Base-by-base conservation (phyloP, 2,888 invertebrate species). In the Chymomyza amoena region DNA sequence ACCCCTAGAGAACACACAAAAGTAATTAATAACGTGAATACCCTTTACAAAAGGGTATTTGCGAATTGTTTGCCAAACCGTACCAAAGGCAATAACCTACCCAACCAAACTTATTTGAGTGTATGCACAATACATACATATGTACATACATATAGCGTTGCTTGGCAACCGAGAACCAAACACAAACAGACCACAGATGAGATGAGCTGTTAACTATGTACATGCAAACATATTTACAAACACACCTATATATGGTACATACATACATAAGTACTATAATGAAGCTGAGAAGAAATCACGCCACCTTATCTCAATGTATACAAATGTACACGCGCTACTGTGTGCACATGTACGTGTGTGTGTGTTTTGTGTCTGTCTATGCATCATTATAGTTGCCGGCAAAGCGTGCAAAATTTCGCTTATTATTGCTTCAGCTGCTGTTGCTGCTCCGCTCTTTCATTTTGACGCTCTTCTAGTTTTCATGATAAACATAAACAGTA, bases 201-300 rank as follows among this genome's bases (percentile, higher is more conserved):
- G 36, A 61, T 36, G 5, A 61, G 18, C 36, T 61, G 18, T 0
- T 15, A n/a, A 62, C 20, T 61, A 32, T 13, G 7, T 5, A 64
- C 39, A 25, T 20, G 3, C 20, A 20, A 2, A 20, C 25, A 25
- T 25, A n/a, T n/a, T n/a, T n/a, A n/a, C n/a, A n/a, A n/a, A n/a
- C n/a, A n/a, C n/a, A n/a, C n/a, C 20, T 64, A 68, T 71, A 65
- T 64, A 73, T 73, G 72, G 36, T 36, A 36, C 7, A 1, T 36
- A 36, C 39, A 45, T 45, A 45, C 13, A 45, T 45, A 80, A 81
- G 79, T 88, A 76, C 79, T 80, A 79, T 77, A 85, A 80, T 89
- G 89, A 90, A 90, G 90, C 90, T 90, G 86, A 89, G 78, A 91
- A 89, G 78, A 91, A 89, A 91, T 91, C 91, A 91, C 91, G 91